Evolutionary conservation across 2,113 vertebrate genomes (phyloP).

Genomic region (Patagioenas fasciata): DNA sequence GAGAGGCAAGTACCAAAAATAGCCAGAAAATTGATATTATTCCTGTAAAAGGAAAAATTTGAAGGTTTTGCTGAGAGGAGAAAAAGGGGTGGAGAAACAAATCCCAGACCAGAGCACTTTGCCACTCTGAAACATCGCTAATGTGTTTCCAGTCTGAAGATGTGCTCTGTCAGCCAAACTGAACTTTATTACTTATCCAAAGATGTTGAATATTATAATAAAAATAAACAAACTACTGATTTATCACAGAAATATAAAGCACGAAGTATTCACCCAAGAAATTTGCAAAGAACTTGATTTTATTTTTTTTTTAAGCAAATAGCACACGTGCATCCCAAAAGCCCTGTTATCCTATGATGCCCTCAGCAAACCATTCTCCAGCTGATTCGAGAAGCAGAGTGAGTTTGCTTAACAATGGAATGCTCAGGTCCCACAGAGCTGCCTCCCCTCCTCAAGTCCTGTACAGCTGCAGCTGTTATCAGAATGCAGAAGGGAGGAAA

Average conservation of each 20-base stretch:
- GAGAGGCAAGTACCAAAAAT: constrained; percentile 26
- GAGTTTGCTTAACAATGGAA: not conserved
- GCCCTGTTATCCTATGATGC: not conserved
- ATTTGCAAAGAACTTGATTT: not conserved
- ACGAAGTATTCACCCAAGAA: not conserved
- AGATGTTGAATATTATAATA: not conserved
- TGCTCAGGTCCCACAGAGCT: not conserved
- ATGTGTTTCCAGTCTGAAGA: not conserved
- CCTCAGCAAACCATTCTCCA: not conserved
- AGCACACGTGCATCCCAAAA: not conserved
- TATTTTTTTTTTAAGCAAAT: not conserved
- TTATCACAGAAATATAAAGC: not conserved
- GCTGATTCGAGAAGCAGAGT: not conserved
- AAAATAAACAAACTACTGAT: not conserved
- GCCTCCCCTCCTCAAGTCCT: not conserved
- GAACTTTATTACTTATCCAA: not conserved
- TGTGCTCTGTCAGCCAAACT: not conserved
- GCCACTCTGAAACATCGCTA: not conserved
- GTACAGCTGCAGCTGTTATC: not conserved
- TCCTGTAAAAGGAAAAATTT: not conserved
- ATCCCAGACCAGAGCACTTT: not conserved
- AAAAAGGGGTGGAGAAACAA: not conserved
- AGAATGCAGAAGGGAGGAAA: accelerated
- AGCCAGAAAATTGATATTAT: constrained; percentile 13
- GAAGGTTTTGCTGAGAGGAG: not conserved